phyloP scores from a whole-genome alignment of 2,113 vertebrate species.

The Caracal caracal region DNA sequence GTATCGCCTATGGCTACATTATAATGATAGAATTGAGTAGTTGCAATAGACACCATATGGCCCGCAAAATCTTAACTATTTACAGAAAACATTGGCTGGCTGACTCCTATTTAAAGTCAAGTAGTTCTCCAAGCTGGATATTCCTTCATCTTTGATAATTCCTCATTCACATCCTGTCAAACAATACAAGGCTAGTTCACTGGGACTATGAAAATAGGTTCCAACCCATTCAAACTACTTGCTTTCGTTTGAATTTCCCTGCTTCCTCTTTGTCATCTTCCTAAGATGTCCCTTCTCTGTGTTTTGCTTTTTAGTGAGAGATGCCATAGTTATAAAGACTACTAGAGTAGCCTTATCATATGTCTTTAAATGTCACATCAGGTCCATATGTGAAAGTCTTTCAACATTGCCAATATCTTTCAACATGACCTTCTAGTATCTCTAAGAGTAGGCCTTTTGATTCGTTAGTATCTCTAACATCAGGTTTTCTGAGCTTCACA shows the following conservation, averaged over 20 bases:
- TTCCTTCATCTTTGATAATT: slow-evolving; percentile 50
- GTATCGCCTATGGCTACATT: not conserved
- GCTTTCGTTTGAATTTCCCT: slow-evolving; percentile 46
- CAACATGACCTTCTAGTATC: not conserved
- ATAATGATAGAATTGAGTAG: not conserved
- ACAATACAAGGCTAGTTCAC: not conserved
- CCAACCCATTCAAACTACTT: not conserved
- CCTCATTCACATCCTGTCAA: not conserved
- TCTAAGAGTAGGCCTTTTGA: slow-evolving; percentile 27
- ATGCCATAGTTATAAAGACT: slow-evolving; percentile 16
- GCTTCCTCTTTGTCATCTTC: not conserved
- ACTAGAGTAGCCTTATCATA: not conserved
- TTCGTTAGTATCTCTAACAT: slow-evolving; percentile 32
- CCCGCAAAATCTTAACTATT: slow-evolving; percentile 27
- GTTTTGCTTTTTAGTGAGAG: not conserved
- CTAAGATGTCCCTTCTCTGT: slow-evolving; percentile 22
- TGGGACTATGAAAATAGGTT: slow-evolving; percentile 14
- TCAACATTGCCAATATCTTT: not conserved
- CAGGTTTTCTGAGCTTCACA: not conserved
- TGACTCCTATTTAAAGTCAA: not conserved
- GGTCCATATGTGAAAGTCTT: not conserved
- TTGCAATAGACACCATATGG: not conserved
- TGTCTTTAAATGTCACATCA: slow-evolving; percentile 24
- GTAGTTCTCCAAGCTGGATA: not conserved
- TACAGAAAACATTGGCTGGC: not conserved